Evolutionary conservation across 2,113 vertebrate genomes (phyloP).

Genomic region (Elaphurus davidianus): DNA sequence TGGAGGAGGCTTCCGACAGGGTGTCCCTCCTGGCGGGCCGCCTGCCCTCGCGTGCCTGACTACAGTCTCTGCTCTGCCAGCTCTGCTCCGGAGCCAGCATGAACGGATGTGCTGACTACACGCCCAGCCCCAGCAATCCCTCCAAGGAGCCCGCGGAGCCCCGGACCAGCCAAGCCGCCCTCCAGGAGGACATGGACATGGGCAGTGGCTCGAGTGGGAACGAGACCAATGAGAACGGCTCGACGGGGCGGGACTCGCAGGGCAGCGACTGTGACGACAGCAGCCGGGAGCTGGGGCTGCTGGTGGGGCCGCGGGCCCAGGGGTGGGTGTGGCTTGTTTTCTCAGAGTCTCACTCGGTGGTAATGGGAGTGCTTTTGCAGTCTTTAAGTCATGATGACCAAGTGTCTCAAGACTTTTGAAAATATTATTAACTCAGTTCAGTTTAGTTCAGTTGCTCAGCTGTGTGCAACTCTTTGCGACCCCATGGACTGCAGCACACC

Average conservation of each 20-base stretch:
- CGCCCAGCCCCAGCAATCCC: slow-evolving; percentile 72
- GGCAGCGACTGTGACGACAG: slow-evolving; percentile 86
- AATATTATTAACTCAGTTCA: neutral
- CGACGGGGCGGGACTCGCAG: slow-evolving; percentile 84
- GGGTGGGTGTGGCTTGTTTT: slow-evolving; percentile 78
- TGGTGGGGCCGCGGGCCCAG: slow-evolving; percentile 84
- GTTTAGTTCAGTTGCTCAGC: neutral
- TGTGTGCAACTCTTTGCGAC: neutral
- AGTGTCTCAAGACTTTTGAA: neutral
- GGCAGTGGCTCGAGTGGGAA: slow-evolving; percentile 88
- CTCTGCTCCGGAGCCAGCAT: slow-evolving; percentile 79
- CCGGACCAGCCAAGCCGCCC: slow-evolving; percentile 64
- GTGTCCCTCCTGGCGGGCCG: fast-evolving
- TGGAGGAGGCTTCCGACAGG: fast-evolving
- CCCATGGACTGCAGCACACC: neutral
- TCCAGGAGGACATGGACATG: slow-evolving; percentile 92
- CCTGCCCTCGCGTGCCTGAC: slow-evolving; percentile 1
- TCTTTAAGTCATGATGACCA: neutral
- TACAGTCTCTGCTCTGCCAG: slow-evolving; percentile 58
- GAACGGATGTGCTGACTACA: slow-evolving; percentile 82
- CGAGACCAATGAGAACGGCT: slow-evolving; percentile 82
- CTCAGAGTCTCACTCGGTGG: fast-evolving
- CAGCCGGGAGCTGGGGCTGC: slow-evolving; percentile 85
- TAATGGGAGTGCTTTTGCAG: fast-evolving
- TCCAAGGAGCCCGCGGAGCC: slow-evolving; percentile 80